phyloP scores from a whole-genome alignment of 2,888 invertebrate genomes.

The Tetranychus truncatus region DNA sequence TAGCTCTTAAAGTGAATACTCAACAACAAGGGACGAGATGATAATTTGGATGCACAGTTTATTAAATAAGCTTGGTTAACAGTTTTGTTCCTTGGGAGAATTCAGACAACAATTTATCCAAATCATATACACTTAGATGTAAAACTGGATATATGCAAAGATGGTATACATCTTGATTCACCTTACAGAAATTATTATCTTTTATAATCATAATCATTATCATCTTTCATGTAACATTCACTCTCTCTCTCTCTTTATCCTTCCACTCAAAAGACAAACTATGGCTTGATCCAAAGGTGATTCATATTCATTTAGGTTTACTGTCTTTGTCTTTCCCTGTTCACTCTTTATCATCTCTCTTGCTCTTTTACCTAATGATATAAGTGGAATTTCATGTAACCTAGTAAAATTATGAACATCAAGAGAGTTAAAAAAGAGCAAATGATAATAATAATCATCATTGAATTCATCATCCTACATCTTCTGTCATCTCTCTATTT shows the following conservation, averaged over 20 bases:
- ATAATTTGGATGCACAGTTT: not conserved
- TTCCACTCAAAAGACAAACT: not conserved
- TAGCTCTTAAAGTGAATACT: not conserved
- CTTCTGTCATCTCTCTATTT: not conserved
- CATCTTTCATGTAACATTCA: not conserved
- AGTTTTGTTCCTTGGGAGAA: not conserved
- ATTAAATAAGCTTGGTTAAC: not conserved
- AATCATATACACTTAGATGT: not conserved
- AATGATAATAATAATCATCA: not conserved
- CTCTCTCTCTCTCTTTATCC: not conserved
- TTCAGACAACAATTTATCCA: not conserved
- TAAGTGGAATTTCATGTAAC: not conserved
- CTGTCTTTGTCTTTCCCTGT: not conserved
- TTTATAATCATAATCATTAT: not conserved
- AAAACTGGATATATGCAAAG: too few relatives aligned
- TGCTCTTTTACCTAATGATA: not conserved
- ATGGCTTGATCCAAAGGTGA: not conserved
- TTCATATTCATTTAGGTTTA: not conserved
- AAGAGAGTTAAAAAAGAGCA: not conserved
- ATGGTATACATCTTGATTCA: constrained; percentile 2
- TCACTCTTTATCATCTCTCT: constrained; percentile 6
- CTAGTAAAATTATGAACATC: not conserved
- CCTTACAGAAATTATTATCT: not conserved
- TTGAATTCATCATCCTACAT: too few relatives aligned
- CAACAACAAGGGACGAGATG: not conserved